Conservation (phyloP, 2,888 invertebrate genomes). For the Caenorhabditis auriculariae region DNA sequence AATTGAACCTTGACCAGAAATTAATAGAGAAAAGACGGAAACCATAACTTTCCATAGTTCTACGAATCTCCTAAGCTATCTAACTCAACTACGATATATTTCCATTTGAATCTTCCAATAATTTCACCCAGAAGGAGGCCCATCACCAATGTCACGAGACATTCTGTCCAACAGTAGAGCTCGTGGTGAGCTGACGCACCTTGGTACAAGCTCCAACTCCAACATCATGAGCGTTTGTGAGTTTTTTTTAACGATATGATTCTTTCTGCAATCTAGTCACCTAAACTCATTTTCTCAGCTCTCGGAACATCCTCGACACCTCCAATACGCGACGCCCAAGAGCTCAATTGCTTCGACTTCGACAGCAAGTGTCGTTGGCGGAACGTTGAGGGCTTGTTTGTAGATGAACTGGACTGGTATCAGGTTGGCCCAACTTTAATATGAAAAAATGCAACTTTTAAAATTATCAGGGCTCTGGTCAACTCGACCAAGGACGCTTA, state of each 20-base stretch:
- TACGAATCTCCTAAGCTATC: too few species aligned
- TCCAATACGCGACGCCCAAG: constrained; percentile 26
- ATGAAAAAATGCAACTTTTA: background rate
- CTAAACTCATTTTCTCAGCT: constrained; percentile 11
- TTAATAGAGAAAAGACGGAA: too few species aligned
- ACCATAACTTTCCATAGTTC: background rate
- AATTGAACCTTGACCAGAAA: too few species aligned
- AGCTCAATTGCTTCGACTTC: constrained; percentile 55
- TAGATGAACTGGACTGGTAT: constrained; percentile 61
- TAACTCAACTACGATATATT: background rate
- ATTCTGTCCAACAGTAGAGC: constrained; percentile 25
- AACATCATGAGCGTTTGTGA: too few species aligned
- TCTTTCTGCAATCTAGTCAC: too few species aligned
- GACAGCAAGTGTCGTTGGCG: constrained; percentile 57
- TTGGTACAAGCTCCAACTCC: too few species aligned
- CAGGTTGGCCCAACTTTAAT: constrained; percentile 18
- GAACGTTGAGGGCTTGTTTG: constrained; percentile 58
- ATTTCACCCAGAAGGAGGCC: constrained; percentile 8
- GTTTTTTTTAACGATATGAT: too few species aligned
- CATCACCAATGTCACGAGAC: constrained; percentile 15
- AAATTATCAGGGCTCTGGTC: constrained; percentile 52
- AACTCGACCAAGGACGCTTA: constrained; percentile 48
- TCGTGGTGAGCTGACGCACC: constrained; percentile 24
- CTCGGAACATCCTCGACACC: constrained; percentile 28
- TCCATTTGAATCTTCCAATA: background rate